phyloP scores from a whole-genome alignment of 2,888 invertebrate genomes.

The Nasonia oneida region DNA sequence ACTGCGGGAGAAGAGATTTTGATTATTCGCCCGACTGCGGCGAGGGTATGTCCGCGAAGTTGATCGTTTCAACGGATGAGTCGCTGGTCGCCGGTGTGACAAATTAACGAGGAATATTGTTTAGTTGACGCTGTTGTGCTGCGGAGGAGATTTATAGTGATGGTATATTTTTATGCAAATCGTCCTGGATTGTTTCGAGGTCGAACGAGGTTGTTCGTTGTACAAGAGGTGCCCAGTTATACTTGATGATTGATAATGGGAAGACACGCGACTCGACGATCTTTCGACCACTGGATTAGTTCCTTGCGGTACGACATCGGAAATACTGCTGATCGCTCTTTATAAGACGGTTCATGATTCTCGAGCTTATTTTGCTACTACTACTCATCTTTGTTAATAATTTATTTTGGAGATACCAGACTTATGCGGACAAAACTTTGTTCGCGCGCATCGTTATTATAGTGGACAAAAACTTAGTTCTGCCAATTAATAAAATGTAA shows the following conservation, averaged over 20 bases:
- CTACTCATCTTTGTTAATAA: too few relatives aligned
- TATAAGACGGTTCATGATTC: not conserved
- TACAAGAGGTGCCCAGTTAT: not conserved
- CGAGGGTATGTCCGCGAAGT: not conserved
- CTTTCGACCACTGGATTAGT: not conserved
- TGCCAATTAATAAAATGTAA: too few relatives aligned
- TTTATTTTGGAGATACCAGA: too few relatives aligned
- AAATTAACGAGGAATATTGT: not conserved
- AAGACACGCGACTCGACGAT: not conserved
- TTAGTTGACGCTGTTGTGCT: not conserved
- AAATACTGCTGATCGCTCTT: not conserved
- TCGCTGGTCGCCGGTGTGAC: not conserved
- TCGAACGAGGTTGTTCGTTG: too few relatives aligned
- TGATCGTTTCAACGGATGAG: not conserved
- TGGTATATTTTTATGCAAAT: not conserved
- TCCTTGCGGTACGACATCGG: not conserved
- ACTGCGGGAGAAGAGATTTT: not conserved
- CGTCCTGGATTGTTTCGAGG: not conserved
- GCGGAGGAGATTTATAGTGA: not conserved
- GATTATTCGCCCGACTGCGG: not conserved
- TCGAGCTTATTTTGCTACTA: not conserved
- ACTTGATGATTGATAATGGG: not conserved
- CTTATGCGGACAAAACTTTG: too few relatives aligned
- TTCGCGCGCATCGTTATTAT: too few relatives aligned
- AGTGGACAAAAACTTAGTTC: too few relatives aligned